Evolutionary conservation across 2,113 vertebrate genomes (phyloP).

Genomic region (pig (Sus scrofa)): T2T-Sscrofa CM000820.6:99798001-99798500

Average conservation of each 20-base stretch:
- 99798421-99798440: not conserved
- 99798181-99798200: not conserved
- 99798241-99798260: not conserved
- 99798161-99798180: not conserved
- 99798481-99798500: not conserved
- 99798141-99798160: not conserved
- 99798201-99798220: not conserved
- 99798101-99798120: not conserved
- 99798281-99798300: not conserved
- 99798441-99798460: not conserved
- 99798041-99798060: not conserved
- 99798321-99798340: not conserved
- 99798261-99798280: not conserved
- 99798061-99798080: not conserved
- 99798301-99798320: not conserved
- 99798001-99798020: not conserved
- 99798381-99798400: not conserved
- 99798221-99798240: not conserved
- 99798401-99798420: not conserved
- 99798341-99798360: not conserved
- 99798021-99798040: not conserved
- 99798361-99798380: not conserved
- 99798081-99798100: not conserved
- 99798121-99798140: not conserved
- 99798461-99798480: not conserved